A percentile compares a stretch with the other conserved stretches of the same genome.
These are phyloP conservation scores for Stenoptilia bipunctidactyla DNA, from an alignment of 2,888 invertebrate species.

Conservation along the genomic window DNA sequence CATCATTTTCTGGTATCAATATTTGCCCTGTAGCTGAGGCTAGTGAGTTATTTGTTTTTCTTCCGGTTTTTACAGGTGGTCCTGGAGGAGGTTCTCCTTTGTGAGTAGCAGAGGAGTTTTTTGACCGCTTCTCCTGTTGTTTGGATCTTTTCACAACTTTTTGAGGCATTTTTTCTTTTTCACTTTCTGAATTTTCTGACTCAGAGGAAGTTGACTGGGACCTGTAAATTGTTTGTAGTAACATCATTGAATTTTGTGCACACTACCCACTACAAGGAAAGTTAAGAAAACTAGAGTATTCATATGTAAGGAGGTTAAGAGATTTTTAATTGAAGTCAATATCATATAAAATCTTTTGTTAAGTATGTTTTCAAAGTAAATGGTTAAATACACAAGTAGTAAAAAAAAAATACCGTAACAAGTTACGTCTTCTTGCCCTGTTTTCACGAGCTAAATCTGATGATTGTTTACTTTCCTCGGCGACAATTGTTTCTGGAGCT, in stretches of 20 bases:
- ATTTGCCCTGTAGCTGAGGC: conserved; percentile 88
- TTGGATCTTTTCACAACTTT: conserved; percentile 40
- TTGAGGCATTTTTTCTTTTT: conserved; percentile 50
- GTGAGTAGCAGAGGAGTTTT: conserved; percentile 41
- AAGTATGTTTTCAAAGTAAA: too few relatives aligned
- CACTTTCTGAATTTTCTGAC: conserved; percentile 34
- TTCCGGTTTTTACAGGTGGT: conserved; percentile 66
- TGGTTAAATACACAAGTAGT: too few relatives aligned
- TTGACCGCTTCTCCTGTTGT: conserved; percentile 45
- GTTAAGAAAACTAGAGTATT: neutral
- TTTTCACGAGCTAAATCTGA: conserved; percentile 54
- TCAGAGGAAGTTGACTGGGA: conserved; percentile 44
- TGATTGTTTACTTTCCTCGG: conserved; percentile 58
- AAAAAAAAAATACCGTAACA: conserved; percentile 23
- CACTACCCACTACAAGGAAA: too few relatives aligned
- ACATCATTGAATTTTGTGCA: too few relatives aligned
- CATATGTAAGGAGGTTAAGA: neutral
- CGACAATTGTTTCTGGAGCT: conserved; percentile 42
- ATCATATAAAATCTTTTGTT: too few relatives aligned
- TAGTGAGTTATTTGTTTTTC: conserved; percentile 89
- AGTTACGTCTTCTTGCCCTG: conserved; percentile 66
- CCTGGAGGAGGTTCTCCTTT: conserved; percentile 55
- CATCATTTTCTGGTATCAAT: conserved; percentile 73
- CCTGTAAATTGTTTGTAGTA: too few relatives aligned
- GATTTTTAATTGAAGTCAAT: neutral